Conservation (phyloP, 2,113 vertebrate species). For the Stigmatopora argus region DNA sequence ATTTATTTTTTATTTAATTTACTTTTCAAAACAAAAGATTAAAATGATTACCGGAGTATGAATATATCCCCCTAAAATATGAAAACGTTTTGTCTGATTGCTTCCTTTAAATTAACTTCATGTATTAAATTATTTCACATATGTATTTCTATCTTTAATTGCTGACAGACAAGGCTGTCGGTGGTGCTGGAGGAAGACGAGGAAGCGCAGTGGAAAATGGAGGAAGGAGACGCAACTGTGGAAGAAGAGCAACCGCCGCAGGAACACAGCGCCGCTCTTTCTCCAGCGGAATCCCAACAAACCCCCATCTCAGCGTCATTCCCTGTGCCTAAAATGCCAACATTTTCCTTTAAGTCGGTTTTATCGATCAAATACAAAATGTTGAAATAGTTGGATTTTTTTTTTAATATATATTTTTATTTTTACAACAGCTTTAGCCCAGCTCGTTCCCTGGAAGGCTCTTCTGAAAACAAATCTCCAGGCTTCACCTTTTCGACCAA, state of each 20-base stretch:
- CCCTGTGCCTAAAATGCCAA: constrained; percentile 37
- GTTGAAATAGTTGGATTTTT: background rate
- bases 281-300: constrained; percentile 26
- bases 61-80: no score
- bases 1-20: no score
- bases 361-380: background rate
- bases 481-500: constrained; percentile 60
- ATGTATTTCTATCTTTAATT: background rate
- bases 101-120: no score
- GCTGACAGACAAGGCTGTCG: constrained; percentile 35
- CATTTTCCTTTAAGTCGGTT: constrained; percentile 61
- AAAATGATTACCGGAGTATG: no score
- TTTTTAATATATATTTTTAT: background rate
- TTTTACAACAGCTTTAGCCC: constrained; percentile 52
- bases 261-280: background rate
- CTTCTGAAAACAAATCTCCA: constrained; percentile 57
- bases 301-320: constrained; percentile 22
- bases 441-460: constrained; percentile 23
- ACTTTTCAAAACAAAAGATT: no score
- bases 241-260: constrained; percentile 24
- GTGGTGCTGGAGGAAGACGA: constrained; percentile 24
- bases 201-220: constrained; percentile 16
- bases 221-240: constrained; percentile 8
- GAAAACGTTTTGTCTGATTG: no score
- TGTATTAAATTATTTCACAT: no score